A percentile compares a stretch with the other conserved stretches of the same genome.
These are phyloP conservation scores for Timandra comae DNA, from an alignment of 2,888 invertebrate species.

Conservation along the genomic window DNA sequence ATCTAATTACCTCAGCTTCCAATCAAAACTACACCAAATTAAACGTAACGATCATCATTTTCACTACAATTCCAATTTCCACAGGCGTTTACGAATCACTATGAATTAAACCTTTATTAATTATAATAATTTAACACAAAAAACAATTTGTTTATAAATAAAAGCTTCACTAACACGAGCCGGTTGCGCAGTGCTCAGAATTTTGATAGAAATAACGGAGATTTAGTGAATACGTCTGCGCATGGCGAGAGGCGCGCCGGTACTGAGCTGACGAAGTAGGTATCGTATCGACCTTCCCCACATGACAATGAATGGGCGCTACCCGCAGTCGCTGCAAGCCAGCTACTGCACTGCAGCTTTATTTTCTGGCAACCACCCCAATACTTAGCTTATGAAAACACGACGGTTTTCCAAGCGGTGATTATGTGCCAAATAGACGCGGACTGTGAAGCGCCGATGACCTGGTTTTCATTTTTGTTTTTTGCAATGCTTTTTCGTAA, in stretches of 20 bases:
- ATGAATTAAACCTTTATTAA: no score
- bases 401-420: conserved; percentile 28
- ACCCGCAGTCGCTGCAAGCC: conserved; percentile 67
- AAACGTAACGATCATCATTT: conserved; percentile 28
- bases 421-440: conserved; percentile 32
- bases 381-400: conserved; percentile 34
- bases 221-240: conserved; percentile 34
- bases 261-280: conserved; percentile 42
- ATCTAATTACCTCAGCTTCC: conserved; percentile 35
- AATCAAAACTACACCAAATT: conserved; percentile 27
- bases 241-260: conserved; percentile 51
- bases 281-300: conserved; percentile 57
- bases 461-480: conserved; percentile 31
- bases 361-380: conserved; percentile 69
- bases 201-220: conserved; percentile 11
- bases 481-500: conserved; percentile 18
- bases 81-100: no score
- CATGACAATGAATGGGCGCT: conserved; percentile 56
- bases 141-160: conserved; percentile 60
- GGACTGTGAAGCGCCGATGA: conserved; percentile 39
- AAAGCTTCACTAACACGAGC: conserved; percentile 39
- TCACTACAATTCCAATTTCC: conserved; percentile 22
- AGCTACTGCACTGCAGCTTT: conserved; percentile 74
- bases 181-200: conserved; percentile 33
- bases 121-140: no score